Conservation (phyloP, 2,113 vertebrate genomes). For the Neogale vison region DNA sequence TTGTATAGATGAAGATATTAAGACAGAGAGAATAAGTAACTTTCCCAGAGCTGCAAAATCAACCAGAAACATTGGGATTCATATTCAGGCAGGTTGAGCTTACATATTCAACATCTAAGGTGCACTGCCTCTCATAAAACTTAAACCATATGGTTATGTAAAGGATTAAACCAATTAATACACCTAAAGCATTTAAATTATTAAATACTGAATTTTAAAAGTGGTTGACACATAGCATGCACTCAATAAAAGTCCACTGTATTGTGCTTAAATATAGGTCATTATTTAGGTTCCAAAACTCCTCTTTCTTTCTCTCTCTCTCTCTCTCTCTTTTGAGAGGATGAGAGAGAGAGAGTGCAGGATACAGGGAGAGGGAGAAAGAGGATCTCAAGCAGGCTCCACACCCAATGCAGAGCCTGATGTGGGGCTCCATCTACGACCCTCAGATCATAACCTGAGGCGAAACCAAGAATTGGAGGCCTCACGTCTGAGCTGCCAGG, state of each 20-base stretch:
- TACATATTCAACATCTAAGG: not conserved
- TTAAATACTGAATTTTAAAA: not conserved
- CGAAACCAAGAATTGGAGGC: not conserved
- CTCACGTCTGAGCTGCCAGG: not conserved
- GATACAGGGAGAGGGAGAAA: not conserved
- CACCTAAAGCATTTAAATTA: not conserved
- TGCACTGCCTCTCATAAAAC: not conserved
- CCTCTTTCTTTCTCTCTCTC: not conserved
- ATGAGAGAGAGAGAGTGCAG: not conserved
- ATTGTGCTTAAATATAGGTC: not conserved
- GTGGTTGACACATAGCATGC: not conserved
- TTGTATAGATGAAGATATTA: not conserved
- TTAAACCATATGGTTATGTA: not conserved
- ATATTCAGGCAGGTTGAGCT: not conserved
- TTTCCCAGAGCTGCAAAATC: not conserved
- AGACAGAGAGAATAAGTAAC: not conserved
- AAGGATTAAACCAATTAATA: conserved; percentile 17
- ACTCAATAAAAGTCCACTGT: not conserved
- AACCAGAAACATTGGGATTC: not conserved
- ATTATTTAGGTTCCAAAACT: not conserved
- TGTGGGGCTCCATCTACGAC: not conserved
- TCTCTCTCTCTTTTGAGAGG: too few relatives aligned
- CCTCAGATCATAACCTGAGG: not conserved
- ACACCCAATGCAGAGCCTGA: not conserved
- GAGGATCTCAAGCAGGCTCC: not conserved